Conservation (phyloP, 2,113 vertebrate genomes). For the Lophotis ruficrista region DNA sequence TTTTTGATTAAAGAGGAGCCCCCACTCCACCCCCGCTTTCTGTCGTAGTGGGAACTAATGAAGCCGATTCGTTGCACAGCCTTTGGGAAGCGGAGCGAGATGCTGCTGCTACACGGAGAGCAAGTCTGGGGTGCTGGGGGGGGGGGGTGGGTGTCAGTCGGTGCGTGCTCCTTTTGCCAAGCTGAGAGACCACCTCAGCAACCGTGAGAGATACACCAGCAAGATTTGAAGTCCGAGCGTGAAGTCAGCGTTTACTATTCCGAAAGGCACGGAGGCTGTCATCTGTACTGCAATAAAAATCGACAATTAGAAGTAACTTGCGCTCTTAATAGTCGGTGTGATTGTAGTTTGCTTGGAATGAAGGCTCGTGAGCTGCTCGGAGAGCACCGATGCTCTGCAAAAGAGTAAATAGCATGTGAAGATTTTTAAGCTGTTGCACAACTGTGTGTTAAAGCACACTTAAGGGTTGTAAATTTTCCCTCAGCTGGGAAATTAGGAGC, state of each 20-base stretch:
- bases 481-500: background rate
- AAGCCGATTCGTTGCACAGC: background rate
- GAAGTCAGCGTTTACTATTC: background rate
- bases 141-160: background rate
- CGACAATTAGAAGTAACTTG: background rate
- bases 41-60: background rate
- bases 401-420: background rate
- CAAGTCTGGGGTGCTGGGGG: background rate
- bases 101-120: fast-evolving
- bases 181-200: background rate
- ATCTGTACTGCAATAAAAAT: background rate
- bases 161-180: background rate
- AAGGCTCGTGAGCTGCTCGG: background rate
- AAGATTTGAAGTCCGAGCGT: fast-evolving
- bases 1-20: background rate
- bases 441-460: background rate
- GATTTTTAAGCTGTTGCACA: background rate
- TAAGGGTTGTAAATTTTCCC: background rate
- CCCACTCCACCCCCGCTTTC: fast-evolving
- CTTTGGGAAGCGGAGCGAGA: background rate
- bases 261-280: fast-evolving
- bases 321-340: fast-evolving
- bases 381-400: background rate
- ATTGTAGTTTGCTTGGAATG: background rate
- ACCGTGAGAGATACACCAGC: fast-evolving